Conservation (phyloP, 2,888 invertebrate genomes). For the Drosophila tanythrix region DNA sequence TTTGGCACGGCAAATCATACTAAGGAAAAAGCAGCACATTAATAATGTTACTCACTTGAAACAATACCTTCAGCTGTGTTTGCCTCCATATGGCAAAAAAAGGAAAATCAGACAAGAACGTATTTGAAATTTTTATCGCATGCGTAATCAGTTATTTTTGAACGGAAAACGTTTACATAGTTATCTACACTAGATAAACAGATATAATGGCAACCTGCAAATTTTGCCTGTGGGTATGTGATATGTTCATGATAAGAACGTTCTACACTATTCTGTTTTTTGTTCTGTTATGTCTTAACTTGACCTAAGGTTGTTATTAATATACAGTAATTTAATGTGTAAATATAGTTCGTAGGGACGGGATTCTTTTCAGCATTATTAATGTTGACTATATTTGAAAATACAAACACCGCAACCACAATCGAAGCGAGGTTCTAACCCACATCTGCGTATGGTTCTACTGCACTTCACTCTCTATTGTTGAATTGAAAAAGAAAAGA, state of each 20-base stretch:
- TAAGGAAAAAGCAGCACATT: not conserved
- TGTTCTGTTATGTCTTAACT: not conserved
- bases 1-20: not conserved
- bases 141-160: conserved; percentile 35
- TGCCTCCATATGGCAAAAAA: conserved; percentile 21
- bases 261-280: not conserved
- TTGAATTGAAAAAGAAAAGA: not conserved
- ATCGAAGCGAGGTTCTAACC: not conserved
- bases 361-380: not conserved
- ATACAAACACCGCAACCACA: not conserved
- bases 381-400: not conserved
- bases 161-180: conserved; percentile 17
- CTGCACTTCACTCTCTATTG: not conserved
- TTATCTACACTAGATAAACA: conserved; percentile 27
- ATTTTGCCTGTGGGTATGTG: conserved; percentile 39
- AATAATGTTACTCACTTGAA: conserved; percentile 24
- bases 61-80: conserved; percentile 28
- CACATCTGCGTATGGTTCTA: not conserved
- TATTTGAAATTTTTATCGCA: conserved; percentile 26
- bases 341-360: not conserved
- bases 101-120: conserved; percentile 12
- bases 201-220: conserved; percentile 45
- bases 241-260: conserved; percentile 9
- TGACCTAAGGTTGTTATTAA: not conserved
- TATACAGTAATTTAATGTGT: not conserved